A percentile compares a stretch with the other conserved stretches of the same genome.
These are phyloP conservation scores for Streblospio benedicti DNA, from an alignment of 1,140 invertebrate species.

Conservation along the genomic window DNA sequence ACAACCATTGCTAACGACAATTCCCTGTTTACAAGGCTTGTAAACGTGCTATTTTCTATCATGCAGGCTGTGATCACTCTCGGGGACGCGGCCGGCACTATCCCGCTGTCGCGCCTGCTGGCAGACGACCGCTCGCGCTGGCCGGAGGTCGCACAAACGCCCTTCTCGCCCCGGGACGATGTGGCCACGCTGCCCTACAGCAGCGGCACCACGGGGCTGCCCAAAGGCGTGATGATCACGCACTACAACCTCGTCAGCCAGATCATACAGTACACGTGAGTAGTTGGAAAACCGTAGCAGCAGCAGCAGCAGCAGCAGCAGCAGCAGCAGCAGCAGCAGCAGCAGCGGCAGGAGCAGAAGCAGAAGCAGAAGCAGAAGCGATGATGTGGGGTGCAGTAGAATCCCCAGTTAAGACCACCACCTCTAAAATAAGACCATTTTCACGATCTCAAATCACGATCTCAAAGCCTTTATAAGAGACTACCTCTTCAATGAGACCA, in stretches of 20 bases:
- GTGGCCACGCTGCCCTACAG: slow-evolving; percentile 30
- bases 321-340: not conserved
- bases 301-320: not conserved
- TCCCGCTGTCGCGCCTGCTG: slow-evolving; percentile 26
- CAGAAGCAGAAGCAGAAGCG: not conserved
- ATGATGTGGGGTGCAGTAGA: not conserved
- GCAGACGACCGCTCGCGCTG: slow-evolving; percentile 33
- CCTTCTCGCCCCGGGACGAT: slow-evolving; percentile 31
- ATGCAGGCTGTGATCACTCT: slow-evolving; percentile 34
- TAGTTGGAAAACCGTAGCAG: not conserved
- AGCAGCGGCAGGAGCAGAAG: not conserved
- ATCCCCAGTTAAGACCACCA: not conserved
- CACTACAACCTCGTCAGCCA: slow-evolving; percentile 35
- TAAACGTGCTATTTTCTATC: not conserved
- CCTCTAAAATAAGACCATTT: not conserved
- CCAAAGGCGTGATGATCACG: slow-evolving; percentile 37
- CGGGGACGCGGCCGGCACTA: slow-evolving; percentile 27
- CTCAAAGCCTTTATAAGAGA: too few species aligned
- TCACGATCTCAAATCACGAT: too few species aligned
- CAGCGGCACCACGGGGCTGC: slow-evolving; percentile 38
- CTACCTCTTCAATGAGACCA: too few species aligned
- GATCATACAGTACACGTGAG: slow-evolving; percentile 23
- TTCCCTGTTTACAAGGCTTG: not conserved
- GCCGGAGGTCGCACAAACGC: slow-evolving; percentile 32
- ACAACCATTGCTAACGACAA: not conserved